phyloP scores from a whole-genome alignment of 2,888 invertebrate genomes.

The Peribatodes rhomboidaria region DNA sequence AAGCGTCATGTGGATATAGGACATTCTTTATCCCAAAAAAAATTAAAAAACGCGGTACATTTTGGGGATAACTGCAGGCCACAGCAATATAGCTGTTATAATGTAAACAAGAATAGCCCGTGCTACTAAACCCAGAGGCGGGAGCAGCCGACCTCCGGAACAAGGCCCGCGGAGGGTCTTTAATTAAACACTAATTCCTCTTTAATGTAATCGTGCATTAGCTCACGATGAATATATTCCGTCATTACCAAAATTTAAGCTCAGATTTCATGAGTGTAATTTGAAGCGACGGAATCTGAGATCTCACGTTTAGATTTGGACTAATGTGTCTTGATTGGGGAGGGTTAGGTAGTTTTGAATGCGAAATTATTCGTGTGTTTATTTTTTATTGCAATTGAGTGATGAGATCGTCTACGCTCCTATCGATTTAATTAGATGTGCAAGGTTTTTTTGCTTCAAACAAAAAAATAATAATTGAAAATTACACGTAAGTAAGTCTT shows the following conservation, averaged over 20 bases:
- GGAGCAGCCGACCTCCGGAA: conserved; percentile 13
- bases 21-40: background rate
- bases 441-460: too few relatives aligned
- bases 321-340: conserved; percentile 3
- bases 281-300: conserved; percentile 16
- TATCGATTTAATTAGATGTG: too few relatives aligned
- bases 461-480: too few relatives aligned
- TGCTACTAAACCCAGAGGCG: conserved; percentile 1
- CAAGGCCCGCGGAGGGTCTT: conserved; percentile 27
- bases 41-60: background rate
- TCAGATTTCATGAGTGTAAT: conserved; percentile 17
- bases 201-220: conserved; percentile 43
- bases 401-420: too few relatives aligned
- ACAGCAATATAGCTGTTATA: background rate
- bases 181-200: conserved; percentile 41
- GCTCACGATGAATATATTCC: conserved; percentile 34
- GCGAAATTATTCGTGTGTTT: background rate
- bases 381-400: too few relatives aligned
- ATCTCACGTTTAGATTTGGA: conserved; percentile 28
- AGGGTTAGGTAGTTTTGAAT: background rate
- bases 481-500: too few relatives aligned
- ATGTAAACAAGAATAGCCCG: background rate
- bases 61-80: background rate
- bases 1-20: background rate
- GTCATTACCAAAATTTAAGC: conserved; percentile 26